Percentiles rank a stretch among this genome's conserved stretches.
Evolutionary conservation across 2,113 vertebrate species (phyloP).

Genomic region (Suricata suricatta): DNA sequence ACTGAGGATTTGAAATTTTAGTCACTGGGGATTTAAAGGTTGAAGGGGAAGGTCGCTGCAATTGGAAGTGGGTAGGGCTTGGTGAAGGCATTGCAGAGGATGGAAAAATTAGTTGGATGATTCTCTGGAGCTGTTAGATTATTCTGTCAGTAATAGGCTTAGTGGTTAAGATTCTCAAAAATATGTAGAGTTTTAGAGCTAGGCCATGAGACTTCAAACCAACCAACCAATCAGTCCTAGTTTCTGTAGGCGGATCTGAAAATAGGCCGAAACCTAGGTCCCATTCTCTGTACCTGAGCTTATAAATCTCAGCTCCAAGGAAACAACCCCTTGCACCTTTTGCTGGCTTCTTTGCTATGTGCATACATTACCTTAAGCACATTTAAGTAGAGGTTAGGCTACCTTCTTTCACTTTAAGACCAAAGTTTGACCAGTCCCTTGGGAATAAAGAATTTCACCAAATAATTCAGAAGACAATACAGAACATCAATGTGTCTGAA

Average conservation of each 20-base stretch:
- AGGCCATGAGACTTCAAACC: neutral
- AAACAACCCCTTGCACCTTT: neutral
- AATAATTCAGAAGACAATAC: neutral
- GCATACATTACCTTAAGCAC: neutral
- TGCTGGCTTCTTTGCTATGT: neutral
- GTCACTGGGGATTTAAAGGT: neutral
- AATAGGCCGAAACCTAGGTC: neutral
- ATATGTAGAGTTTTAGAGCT: neutral
- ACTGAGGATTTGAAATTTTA: neutral
- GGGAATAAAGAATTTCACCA: neutral
- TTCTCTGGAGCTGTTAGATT: neutral
- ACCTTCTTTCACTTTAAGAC: neutral
- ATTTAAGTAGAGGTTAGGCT: neutral
- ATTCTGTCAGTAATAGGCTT: neutral
- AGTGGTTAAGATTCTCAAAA: neutral
- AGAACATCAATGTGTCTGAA: neutral
- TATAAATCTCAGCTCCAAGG: neutral
- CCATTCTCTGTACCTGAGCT: neutral
- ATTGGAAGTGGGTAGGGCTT: neutral
- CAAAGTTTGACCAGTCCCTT: neutral
- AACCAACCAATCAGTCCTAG: neutral
- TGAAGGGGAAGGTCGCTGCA: neutral
- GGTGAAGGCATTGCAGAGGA: neutral
- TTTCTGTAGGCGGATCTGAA: neutral
- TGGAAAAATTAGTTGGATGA: neutral